phyloP scores from a whole-genome alignment of 2,113 vertebrate genomes.

The Alethe diademata region DNA sequence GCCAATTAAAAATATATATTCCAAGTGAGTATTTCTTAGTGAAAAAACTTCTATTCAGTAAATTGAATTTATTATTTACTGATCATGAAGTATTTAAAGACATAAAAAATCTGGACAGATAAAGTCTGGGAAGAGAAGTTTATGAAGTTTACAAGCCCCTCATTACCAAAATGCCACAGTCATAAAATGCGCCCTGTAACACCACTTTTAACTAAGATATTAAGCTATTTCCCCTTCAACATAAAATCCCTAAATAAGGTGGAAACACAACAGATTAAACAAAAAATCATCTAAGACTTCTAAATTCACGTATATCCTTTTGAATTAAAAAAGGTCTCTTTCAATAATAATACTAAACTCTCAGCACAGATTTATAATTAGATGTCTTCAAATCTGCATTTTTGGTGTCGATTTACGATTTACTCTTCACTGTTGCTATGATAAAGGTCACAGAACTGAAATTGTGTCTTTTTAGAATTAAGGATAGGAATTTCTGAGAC shows the following conservation, averaged over 20 bases:
- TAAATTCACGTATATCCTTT: background rate
- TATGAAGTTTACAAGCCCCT: constrained; percentile 50
- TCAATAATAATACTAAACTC: constrained; percentile 26
- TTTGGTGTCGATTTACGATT: constrained; percentile 45
- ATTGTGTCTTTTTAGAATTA: constrained; percentile 46
- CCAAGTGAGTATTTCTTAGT: constrained; percentile 77
- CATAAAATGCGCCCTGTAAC: background rate
- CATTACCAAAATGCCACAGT: constrained; percentile 12
- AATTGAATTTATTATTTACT: constrained; percentile 82
- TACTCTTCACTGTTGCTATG: constrained; percentile 52
- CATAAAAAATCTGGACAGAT: constrained; percentile 50
- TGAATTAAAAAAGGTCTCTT: background rate
- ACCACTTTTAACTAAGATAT: background rate
- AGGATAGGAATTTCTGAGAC: constrained; percentile 9
- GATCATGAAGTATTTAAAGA: constrained; percentile 71
- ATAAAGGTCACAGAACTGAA: constrained; percentile 58
- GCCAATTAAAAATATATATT: constrained; percentile 85
- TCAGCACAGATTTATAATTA: constrained; percentile 45
- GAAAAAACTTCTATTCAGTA: constrained; percentile 75
- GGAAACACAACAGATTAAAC: constrained; percentile 6
- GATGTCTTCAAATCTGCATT: constrained; percentile 32
- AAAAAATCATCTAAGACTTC: constrained; percentile 22
- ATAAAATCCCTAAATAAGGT: constrained; percentile 7
- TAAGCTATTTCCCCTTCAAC: background rate
- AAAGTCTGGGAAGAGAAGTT: constrained; percentile 55